phyloP scores from a whole-genome alignment of 2,113 vertebrate species.

The Cariama cristata region DNA sequence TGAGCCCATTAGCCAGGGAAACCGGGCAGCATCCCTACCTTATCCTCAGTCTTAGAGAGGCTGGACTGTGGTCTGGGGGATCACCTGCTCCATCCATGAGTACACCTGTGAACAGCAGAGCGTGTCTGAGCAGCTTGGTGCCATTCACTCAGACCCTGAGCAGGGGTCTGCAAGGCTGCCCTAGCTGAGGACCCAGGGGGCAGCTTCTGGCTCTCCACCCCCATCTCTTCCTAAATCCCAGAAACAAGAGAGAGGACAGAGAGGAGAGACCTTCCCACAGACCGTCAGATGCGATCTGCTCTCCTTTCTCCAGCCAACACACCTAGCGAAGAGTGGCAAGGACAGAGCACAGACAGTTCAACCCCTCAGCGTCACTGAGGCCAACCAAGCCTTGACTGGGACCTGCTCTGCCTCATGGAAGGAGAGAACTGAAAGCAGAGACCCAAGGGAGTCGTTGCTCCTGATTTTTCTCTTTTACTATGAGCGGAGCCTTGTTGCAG shows the following conservation, averaged over 20 bases:
- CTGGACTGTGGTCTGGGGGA: neutral
- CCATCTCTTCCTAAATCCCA: neutral
- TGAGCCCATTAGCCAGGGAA: neutral
- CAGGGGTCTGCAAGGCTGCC: neutral
- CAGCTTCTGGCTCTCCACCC: neutral
- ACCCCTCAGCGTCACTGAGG: accelerated
- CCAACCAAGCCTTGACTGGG: neutral
- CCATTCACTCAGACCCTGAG: neutral
- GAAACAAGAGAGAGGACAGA: neutral
- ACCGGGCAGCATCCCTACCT: neutral
- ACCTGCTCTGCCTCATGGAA: neutral
- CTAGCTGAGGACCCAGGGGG: neutral
- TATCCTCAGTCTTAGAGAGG: neutral
- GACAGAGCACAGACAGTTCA: neutral
- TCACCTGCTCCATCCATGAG: neutral
- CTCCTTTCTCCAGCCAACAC: neutral
- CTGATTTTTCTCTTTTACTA: neutral
- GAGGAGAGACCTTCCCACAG: neutral
- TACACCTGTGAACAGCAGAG: neutral
- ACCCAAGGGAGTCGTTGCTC: neutral
- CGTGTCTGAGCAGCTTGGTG: neutral
- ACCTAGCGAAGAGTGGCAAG: neutral
- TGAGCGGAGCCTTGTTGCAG: neutral
- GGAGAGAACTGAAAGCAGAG: neutral
- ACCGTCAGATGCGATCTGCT: neutral